A percentile compares a stretch with the other conserved stretches of the same genome.
Evolutionary conservation across 1,140 invertebrate species (phyloP).

Genomic region (Aphidius gifuensis): DNA sequence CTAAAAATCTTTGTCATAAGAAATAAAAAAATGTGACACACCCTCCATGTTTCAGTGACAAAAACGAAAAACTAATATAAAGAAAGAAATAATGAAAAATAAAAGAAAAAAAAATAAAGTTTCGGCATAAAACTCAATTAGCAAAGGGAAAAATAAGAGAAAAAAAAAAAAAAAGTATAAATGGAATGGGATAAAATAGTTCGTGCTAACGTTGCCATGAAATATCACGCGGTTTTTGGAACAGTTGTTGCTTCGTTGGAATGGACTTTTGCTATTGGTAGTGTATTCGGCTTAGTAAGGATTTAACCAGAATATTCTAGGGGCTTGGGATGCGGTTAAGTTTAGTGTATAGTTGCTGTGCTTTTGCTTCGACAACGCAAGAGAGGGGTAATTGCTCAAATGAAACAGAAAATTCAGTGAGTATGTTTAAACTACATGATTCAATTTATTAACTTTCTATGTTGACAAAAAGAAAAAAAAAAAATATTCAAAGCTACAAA

Average conservation of each 20-base stretch:
- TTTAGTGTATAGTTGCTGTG: neutral
- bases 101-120: neutral
- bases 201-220: neutral
- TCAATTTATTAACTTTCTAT: too few species aligned
- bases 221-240: conserved; percentile 15
- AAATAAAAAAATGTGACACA: too few species aligned
- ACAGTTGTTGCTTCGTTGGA: conserved; percentile 11
- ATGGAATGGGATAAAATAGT: neutral
- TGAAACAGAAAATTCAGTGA: too few species aligned
- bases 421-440: too few species aligned
- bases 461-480: too few species aligned
- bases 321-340: neutral
- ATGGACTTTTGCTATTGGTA: neutral
- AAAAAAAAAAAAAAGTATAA: neutral
- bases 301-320: neutral
- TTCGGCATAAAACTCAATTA: conserved; percentile 7
- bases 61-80: too few species aligned
- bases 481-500: too few species aligned
- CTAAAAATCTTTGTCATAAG: too few species aligned
- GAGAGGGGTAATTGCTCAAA: neutral
- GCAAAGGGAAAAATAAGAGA: neutral
- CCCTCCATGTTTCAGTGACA: too few species aligned
- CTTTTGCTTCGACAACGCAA: neutral
- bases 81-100: neutral
- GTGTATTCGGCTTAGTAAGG: conserved; percentile 2